Evolutionary conservation across 1,140 invertebrate species (phyloP), one percentile per base, ranked within the genome.

Genomic region (Popillia japonica): DNA sequence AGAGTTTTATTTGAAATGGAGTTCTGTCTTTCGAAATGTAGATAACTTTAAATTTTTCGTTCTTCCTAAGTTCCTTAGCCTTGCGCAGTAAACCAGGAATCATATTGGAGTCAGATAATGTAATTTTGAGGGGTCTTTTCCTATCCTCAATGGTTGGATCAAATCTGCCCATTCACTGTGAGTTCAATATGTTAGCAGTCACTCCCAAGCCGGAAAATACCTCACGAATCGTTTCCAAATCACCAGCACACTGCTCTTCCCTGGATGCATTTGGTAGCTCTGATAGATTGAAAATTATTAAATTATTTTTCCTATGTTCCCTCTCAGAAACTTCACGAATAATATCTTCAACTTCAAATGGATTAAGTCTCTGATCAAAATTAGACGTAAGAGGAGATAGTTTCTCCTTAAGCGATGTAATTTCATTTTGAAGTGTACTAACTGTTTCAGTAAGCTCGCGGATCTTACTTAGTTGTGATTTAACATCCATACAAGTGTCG

Each of bases 351-450:
- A 48, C 44, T 48, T 48, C 44, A 17, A 48, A 48, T 48, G 44
- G 44, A 48, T 48, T 48, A 48, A 48, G 44, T 7, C 8, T 48
- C 44, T 48, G 44, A 48, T 48, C 44, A 48, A 48, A 17, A 48
- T 17, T 48, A 48, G 44, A 48, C 44, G 44, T 48, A 48, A 48
- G 44, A 48, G 44, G 44, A 48, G 44, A 48, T 48, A 48, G 44
- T 48, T 48, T 48, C 44, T 2, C 44, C 44, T 48, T 48, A 17
- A 48, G 44, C 8, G 44, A 48, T 48, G 44, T 7, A 48, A 48
- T 48, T 48, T 48, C 44, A 48, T 48, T 48, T 48, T 48, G 44
- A 48, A 48, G 44, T 14, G 44, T 48, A 48, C 44, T 48, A 48
- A 48, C 44, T 48, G 44, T 48, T 3, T 48, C 44, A 48, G 44